Percentiles rank a stretch among this genome's conserved stretches.
Evolutionary conservation across 2,888 invertebrate genomes (phyloP).

Genomic region (Sericinus montela): DNA sequence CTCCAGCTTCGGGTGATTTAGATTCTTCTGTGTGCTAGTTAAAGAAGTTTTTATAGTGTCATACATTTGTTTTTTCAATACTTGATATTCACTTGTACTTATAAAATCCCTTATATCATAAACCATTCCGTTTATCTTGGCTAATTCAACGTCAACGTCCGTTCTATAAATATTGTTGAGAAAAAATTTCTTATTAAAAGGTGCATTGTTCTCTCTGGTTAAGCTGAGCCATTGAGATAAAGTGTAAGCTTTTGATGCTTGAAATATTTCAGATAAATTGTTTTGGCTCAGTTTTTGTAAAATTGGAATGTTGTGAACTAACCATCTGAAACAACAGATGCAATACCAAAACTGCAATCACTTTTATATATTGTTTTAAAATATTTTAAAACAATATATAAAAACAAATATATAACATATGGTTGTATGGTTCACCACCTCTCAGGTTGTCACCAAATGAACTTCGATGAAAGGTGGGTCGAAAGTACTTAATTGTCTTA

Average conservation of each 20-base stretch:
- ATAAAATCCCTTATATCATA: conserved; percentile 55
- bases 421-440: no score
- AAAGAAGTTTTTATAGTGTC: background rate
- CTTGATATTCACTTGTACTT: conserved; percentile 27
- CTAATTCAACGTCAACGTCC: conserved; percentile 34
- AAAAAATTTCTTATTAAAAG: conserved; percentile 6
- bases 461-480: no score
- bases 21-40: background rate
- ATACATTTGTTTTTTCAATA: conserved; percentile 34
- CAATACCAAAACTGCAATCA: no score
- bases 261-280: conserved; percentile 36
- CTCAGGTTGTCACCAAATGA: no score
- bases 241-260: conserved; percentile 40
- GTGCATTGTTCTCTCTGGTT: conserved; percentile 32
- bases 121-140: conserved; percentile 35
- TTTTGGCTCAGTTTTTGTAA: conserved; percentile 29
- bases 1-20: background rate
- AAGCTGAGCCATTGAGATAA: conserved; percentile 37
- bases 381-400: no score
- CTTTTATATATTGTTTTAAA: no score
- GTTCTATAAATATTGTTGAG: conserved; percentile 28
- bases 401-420: no score
- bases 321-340: conserved; percentile 44
- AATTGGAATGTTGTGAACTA: conserved; percentile 38
- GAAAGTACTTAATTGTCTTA: no score